Evolutionary conservation across 2,797 vertebrate species (phyloP).

Genomic region (Anabas testudineus): DNA sequence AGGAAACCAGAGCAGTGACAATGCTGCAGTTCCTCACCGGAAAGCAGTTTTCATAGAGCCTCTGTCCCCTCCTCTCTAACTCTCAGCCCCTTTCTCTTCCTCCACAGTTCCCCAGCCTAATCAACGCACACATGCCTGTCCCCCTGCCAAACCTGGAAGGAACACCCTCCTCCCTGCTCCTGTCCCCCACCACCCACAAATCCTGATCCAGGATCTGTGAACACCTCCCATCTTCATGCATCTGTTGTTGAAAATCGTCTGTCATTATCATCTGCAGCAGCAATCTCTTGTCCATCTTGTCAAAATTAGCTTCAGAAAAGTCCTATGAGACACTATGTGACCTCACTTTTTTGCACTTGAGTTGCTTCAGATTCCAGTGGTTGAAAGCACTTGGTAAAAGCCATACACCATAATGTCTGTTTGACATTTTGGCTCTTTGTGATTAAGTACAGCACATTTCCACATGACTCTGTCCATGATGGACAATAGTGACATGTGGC

Average conservation of each 20-base stretch:
- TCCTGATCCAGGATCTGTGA: slow-evolving; percentile 87
- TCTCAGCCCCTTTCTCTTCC: slow-evolving; percentile 73
- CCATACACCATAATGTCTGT: slow-evolving; percentile 68
- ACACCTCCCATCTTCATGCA: slow-evolving; percentile 33
- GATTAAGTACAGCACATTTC: slow-evolving; percentile 70
- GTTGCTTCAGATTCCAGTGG: slow-evolving; percentile 73
- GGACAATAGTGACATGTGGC: slow-evolving; percentile 57
- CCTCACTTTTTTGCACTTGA: slow-evolving; percentile 80
- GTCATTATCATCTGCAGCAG: slow-evolving; percentile 1
- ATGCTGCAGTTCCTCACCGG: slow-evolving; percentile 76
- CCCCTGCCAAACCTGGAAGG: slow-evolving; percentile 92
- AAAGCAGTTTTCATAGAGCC: slow-evolving; percentile 69
- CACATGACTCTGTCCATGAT: slow-evolving; percentile 58
- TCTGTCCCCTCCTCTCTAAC: slow-evolving; percentile 61
- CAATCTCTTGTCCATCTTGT: slow-evolving; percentile 23
- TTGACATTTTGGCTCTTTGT: slow-evolving; percentile 66
- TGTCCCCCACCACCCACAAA: slow-evolving; percentile 92
- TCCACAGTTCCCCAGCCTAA: slow-evolving; percentile 94
- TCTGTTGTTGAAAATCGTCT: slow-evolving; percentile 30
- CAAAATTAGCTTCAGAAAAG: slow-evolving; percentile 52
- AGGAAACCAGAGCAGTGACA: slow-evolving; percentile 79
- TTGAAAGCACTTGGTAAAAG: slow-evolving; percentile 81
- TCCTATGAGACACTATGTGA: slow-evolving; percentile 61
- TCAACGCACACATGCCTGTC: slow-evolving; percentile 94
- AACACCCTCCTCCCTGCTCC: slow-evolving; percentile 91